phyloP scores from a whole-genome alignment of 2,113 vertebrate species.

The Erythrolamprus reginae region DNA sequence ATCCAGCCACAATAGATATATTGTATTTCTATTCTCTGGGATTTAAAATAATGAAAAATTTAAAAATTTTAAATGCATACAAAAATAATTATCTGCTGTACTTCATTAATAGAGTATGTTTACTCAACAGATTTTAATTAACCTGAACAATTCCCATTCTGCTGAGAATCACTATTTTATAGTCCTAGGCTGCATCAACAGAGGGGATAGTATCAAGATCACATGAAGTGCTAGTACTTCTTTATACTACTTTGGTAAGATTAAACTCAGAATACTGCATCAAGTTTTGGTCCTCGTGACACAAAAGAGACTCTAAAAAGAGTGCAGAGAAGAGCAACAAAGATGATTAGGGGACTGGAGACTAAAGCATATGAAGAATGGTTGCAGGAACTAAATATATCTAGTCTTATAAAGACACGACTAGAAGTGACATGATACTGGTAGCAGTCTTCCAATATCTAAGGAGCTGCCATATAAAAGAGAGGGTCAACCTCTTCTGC shows the following conservation, averaged over 20 bases:
- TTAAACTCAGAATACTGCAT: neutral
- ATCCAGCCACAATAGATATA: neutral
- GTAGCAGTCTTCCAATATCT: neutral
- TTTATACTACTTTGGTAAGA: neutral
- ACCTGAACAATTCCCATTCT: neutral
- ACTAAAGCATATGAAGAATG: neutral
- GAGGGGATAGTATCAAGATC: neutral
- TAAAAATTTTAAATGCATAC: neutral
- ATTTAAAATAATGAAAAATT: neutral
- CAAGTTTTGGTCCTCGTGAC: neutral
- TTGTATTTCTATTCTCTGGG: neutral
- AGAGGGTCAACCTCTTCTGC: neutral
- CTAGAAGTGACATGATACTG: neutral
- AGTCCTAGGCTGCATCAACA: neutral
- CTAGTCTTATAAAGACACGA: neutral
- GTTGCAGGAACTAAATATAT: neutral
- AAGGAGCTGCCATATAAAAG: neutral
- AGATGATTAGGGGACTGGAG: neutral
- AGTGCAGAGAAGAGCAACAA: neutral
- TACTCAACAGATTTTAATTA: neutral
- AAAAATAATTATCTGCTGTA: neutral
- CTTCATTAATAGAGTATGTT: neutral
- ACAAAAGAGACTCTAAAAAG: neutral
- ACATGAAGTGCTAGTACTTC: neutral
- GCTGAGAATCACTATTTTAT: neutral